Conservation (phyloP, 2,888 invertebrate genomes). For the Cheilosia variabilis region DNA sequence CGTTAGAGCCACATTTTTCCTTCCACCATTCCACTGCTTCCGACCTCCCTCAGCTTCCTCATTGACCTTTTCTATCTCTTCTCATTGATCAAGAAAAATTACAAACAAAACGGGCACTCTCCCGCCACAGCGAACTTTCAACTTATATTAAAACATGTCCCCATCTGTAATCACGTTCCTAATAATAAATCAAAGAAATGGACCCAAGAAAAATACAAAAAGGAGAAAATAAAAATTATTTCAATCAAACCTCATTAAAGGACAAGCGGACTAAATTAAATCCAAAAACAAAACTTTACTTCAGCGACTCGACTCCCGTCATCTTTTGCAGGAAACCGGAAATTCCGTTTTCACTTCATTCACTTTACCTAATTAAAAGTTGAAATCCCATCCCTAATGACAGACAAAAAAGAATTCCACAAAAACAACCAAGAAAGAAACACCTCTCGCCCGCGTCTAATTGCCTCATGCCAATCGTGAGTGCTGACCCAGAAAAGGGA, state of each 20-base stretch:
- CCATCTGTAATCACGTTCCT: constrained; percentile 10
- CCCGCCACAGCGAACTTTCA: too few relatives aligned
- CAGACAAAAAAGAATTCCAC: constrained; percentile 14
- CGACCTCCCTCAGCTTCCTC: too few relatives aligned
- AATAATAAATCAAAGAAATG: constrained; percentile 30
- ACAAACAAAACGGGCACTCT: too few relatives aligned
- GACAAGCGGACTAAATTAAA: constrained; percentile 51
- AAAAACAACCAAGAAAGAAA: constrained; percentile 18
- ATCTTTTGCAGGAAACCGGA: constrained; percentile 46
- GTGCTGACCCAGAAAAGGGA: constrained; percentile 41
- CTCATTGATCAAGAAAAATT: too few relatives aligned
- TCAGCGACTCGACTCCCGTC: constrained; percentile 3
- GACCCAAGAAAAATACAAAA: background rate
- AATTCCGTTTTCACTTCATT: constrained; percentile 65
- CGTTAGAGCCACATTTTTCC: too few relatives aligned
- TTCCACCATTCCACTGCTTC: too few relatives aligned
- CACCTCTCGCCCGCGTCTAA: constrained; percentile 23
- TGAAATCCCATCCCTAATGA: constrained; percentile 53
- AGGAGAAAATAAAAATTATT: background rate
- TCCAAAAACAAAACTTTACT: constrained; percentile 8
- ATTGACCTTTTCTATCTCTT: too few relatives aligned
- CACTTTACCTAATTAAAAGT: constrained; percentile 71
- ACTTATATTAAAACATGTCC: background rate
- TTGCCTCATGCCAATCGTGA: constrained; percentile 42
- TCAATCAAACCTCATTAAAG: constrained; percentile 59